Conservation (phyloP, 2,797 vertebrate species). For the Brachymystax lenok region DNA sequence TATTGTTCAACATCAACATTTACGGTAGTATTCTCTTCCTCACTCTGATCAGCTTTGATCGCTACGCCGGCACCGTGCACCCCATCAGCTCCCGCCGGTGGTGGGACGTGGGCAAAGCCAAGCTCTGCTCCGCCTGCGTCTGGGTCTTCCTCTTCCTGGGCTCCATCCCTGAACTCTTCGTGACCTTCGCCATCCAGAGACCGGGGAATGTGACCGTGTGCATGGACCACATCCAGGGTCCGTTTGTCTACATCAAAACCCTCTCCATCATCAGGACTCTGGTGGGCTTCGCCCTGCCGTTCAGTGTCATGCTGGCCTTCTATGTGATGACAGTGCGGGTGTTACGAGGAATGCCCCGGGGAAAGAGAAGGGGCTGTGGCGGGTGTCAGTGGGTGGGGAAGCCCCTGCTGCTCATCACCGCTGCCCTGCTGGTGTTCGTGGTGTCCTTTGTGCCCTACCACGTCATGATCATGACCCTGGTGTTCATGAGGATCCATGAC, state of each 20-base stretch:
- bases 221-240: constrained; percentile 58
- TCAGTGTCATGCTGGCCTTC: constrained; percentile 69
- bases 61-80: constrained; percentile 76
- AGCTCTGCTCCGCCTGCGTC: constrained; percentile 61
- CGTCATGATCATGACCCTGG: constrained; percentile 68
- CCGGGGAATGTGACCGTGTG: constrained; percentile 37
- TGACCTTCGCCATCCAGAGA: constrained; percentile 46
- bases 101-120: constrained; percentile 78
- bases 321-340: constrained; percentile 70
- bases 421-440: constrained; percentile 73
- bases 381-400: constrained; percentile 58
- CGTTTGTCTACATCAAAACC: constrained; percentile 56
- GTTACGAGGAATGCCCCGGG: constrained; percentile 50
- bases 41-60: constrained; percentile 80
- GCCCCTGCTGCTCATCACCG: constrained; percentile 74
- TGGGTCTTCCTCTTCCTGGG: constrained; percentile 68
- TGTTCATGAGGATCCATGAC: constrained; percentile 66
- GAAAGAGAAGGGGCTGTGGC: not conserved
- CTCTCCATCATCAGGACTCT: constrained; percentile 65
- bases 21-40: constrained; percentile 83
- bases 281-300: constrained; percentile 75
- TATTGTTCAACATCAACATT: constrained; percentile 79
- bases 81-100: constrained; percentile 76
- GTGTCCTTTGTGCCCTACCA: constrained; percentile 80
- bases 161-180: constrained; percentile 70